Conservation (phyloP, 1,140 invertebrate species). For the Nylanderia fulva region DNA sequence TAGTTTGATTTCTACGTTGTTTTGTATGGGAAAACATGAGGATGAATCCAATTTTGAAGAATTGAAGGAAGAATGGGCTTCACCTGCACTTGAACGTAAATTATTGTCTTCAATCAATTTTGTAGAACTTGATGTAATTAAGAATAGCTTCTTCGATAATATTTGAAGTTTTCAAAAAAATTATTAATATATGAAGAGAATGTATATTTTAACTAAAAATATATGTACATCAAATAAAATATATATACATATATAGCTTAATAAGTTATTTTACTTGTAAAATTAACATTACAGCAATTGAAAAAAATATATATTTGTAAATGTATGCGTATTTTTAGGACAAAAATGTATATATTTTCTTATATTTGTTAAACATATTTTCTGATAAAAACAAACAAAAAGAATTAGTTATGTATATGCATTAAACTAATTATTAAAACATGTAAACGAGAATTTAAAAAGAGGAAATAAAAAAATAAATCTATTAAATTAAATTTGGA, state of each 20-base stretch:
- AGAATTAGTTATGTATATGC: neutral
- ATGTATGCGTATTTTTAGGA: neutral
- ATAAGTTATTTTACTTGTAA: neutral
- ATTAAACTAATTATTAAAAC: neutral
- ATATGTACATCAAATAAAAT: neutral
- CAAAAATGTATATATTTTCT: too few relatives aligned
- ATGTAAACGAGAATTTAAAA: too few relatives aligned
- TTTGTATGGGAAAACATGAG: slow-evolving; percentile 53
- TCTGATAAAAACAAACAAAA: neutral
- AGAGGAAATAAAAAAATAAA: too few relatives aligned
- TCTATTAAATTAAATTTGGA: neutral
- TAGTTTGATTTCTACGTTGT: slow-evolving; percentile 67
- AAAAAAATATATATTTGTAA: too few relatives aligned
- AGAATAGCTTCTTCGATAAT: neutral
- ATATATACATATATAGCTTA: neutral
- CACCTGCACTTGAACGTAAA: neutral
- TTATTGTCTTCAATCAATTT: neutral
- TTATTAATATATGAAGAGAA: neutral
- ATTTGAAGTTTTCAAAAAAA: slow-evolving; percentile 18
- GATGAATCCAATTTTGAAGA: slow-evolving; percentile 7
- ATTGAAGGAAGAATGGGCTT: slow-evolving; percentile 1
- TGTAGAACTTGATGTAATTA: neutral
- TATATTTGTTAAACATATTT: too few relatives aligned
- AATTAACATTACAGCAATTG: neutral
- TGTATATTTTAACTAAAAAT: neutral